phyloP scores from a whole-genome alignment of 2,797 vertebrate species.

The Martes flavigula region DNA sequence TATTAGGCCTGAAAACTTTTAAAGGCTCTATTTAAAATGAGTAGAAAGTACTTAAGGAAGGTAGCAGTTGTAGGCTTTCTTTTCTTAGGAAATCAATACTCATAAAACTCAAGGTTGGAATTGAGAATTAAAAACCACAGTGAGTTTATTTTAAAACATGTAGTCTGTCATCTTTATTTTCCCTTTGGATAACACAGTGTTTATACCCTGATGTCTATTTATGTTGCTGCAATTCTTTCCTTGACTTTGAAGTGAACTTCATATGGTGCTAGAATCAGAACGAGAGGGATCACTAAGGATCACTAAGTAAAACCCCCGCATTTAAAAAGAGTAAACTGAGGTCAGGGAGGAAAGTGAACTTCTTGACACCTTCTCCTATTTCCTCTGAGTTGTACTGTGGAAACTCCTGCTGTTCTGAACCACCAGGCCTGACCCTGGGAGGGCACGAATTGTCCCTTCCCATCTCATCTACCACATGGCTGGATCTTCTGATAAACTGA shows the following conservation, averaged over 20 bases:
- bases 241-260: slow-evolving; percentile 74
- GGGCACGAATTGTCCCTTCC: background rate
- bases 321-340: slow-evolving; percentile 39
- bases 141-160: slow-evolving; percentile 74
- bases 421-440: background rate
- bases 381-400: background rate
- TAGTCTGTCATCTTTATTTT: slow-evolving; percentile 69
- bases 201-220: slow-evolving; percentile 67
- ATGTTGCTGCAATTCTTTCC: slow-evolving; percentile 22
- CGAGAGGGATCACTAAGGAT: background rate
- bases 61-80: slow-evolving; percentile 44
- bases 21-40: slow-evolving; percentile 63
- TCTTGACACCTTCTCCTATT: background rate
- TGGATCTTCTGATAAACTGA: background rate
- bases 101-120: slow-evolving; percentile 71
- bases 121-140: slow-evolving; percentile 74
- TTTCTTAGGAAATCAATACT: slow-evolving; percentile 76
- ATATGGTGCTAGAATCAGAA: slow-evolving; percentile 46
- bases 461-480: background rate
- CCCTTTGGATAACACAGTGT: slow-evolving; percentile 55
- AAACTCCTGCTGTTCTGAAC: background rate
- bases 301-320: background rate
- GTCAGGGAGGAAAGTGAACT: background rate
- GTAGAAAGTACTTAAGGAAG: slow-evolving; percentile 55
- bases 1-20: background rate